These are phyloP conservation scores for Mactra quadrangularis DNA, from an alignment of 1,140 invertebrate species.

Conservation along the genomic window DNA sequence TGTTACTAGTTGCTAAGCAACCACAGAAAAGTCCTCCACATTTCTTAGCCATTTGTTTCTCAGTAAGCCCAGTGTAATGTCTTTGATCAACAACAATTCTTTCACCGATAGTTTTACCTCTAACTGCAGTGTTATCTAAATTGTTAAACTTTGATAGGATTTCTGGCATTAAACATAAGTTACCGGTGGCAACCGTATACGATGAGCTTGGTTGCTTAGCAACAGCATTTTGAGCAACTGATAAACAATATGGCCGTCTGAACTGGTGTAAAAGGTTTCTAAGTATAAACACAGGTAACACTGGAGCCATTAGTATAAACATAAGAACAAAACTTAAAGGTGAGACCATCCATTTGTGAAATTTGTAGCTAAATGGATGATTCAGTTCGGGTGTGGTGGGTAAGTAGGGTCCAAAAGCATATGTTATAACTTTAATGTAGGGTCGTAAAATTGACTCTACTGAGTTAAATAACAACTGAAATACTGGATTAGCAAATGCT, in stretches of 20 bases:
- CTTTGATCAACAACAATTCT: slow-evolving; percentile 72
- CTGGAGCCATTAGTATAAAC: slow-evolving; percentile 60
- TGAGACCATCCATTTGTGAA: slow-evolving; percentile 42
- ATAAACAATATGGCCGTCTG: slow-evolving; percentile 62
- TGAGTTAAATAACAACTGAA: slow-evolving; percentile 52
- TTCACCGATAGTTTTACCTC: slow-evolving; percentile 72
- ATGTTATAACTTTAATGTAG: slow-evolving; percentile 44
- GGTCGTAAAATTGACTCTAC: slow-evolving; percentile 54
- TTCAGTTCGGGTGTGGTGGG: slow-evolving; percentile 64
- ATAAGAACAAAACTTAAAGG: slow-evolving; percentile 60
- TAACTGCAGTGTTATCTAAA: slow-evolving; percentile 63
- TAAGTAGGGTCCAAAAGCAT: slow-evolving; percentile 52
- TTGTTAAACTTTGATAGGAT: slow-evolving; percentile 74
- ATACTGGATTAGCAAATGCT: slow-evolving; percentile 28
- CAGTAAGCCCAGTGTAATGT: slow-evolving; percentile 28
- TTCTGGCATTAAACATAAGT: slow-evolving; percentile 76
- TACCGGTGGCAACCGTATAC: slow-evolving; percentile 69
- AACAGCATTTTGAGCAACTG: neutral
- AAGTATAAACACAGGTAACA: slow-evolving; percentile 63
- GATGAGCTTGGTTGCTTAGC: slow-evolving; percentile 11
- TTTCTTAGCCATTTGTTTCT: neutral
- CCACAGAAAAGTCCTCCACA: neutral
- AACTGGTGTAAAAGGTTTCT: slow-evolving; percentile 66
- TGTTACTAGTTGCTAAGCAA: neutral
- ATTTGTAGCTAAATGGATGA: slow-evolving; percentile 12